Evolutionary conservation across 2,888 invertebrate genomes (phyloP), one percentile per base, ranked within the genome.

Genomic region (Argyresthia goedartella): DNA sequence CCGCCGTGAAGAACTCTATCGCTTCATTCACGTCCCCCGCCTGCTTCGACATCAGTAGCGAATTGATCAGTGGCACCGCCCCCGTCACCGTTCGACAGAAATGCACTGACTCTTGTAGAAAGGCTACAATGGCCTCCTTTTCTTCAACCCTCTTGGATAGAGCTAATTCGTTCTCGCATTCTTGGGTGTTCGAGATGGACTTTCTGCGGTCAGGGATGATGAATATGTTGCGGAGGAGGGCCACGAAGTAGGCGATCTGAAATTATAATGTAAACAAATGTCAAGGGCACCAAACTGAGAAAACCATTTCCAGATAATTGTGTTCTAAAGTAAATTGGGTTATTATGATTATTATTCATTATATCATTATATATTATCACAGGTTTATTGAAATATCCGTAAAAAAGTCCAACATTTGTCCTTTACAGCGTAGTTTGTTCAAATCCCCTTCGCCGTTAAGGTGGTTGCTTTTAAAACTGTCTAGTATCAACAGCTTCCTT

Each of bases 11-110:
- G 70, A 97, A 95, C 54, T 95, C 92, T 33, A 98, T 93, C 0
- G 97, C 94, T 72, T 97, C 98, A 52, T 92, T 89, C 11, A 96
- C 93, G 71, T 97, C 97, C 0, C 93, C 89, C 4, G 92, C 89
- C 56, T 90, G 90, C 58, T 90, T 90, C 0, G 93, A 92, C 71
- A 91, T 89, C 10, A 97, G 81, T 65, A 97, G 78, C 15, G 91
- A 88, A 59, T 91, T 91, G 54, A 95, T 90, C n/a, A 92, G 16
- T 1, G 87, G 87, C 41, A 87, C 76, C 0, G 87, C 84, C 50
- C 82, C 82, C 1, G 82, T 73, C 2, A 86, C 61, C 72, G 76
- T 73, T 33, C 73, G 69, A 49, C 87, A 76, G 62, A 90, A 90
- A 54, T 88, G 76, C 6, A 90, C 86, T 0, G 88, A 88, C 61